These are phyloP conservation scores for Synanthedon tipuliformis DNA, from an alignment of 2,888 invertebrate genomes.

Conservation along the genomic window DNA sequence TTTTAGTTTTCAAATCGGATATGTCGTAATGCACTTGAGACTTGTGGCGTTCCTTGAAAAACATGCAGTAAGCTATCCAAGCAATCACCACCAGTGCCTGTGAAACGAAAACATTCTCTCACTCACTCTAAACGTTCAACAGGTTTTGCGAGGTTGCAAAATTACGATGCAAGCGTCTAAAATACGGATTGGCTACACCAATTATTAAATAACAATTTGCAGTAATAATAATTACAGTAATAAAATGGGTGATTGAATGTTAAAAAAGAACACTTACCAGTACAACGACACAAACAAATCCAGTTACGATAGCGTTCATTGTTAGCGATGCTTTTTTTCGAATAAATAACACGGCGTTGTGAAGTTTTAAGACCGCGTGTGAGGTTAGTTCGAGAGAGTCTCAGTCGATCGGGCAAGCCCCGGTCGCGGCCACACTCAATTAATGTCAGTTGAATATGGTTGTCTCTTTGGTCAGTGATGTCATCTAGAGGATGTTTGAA, in stretches of 20 bases:
- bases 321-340: conserved; percentile 15
- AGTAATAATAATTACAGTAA: no score
- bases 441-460: conserved; percentile 31
- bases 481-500: conserved; percentile 39
- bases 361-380: conserved; percentile 30
- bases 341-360: conserved; percentile 4
- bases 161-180: neutral
- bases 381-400: conserved; percentile 41
- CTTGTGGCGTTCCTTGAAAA: conserved; percentile 48
- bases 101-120: conserved; percentile 7
- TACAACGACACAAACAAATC: conserved; percentile 47
- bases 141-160: neutral
- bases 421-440: conserved; percentile 40
- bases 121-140: neutral
- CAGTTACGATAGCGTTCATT: conserved; percentile 45
- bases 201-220: no score
- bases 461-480: conserved; percentile 48
- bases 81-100: conserved; percentile 45
- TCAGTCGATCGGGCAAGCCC: conserved; percentile 25
- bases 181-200: no score
- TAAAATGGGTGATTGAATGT: no score
- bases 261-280: conserved; percentile 36
- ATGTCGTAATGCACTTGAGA: conserved; percentile 44
- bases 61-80: conserved; percentile 61
- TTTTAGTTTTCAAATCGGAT: conserved; percentile 35